Evolutionary conservation across 1,140 invertebrate species (phyloP), one percentile per base, ranked within the genome.

Genomic region (Chrysomallon squamiferum): DNA sequence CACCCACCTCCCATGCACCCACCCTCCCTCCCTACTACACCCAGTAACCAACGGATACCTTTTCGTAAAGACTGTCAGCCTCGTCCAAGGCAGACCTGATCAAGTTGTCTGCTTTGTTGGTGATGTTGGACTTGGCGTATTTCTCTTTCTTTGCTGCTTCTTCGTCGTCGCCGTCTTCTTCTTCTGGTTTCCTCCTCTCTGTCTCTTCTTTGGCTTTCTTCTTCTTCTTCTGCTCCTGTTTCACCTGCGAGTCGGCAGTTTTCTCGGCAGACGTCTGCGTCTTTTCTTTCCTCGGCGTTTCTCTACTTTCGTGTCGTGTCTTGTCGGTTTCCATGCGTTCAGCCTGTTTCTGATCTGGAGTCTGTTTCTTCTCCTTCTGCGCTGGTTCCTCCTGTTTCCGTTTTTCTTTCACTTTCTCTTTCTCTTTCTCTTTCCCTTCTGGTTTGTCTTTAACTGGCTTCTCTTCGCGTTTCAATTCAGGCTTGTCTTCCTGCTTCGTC

Each of bases 21-120:
- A n/a, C n/a, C n/a, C n/a, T n/a, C n/a, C n/a, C n/a, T n/a, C n/a
- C n/a, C n/a, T n/a, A n/a, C n/a, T n/a, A n/a, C n/a, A n/a, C n/a
- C n/a, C n/a, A n/a, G n/a, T n/a, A n/a, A n/a, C n/a, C n/a, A n/a
- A n/a, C n/a, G n/a, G n/a, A n/a, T 65, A 79, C 77, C 62, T 73
- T 57, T 54, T 73, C 58, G 11, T 71, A 43, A 9, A 70, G 58
- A 29, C 62, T 61, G 59, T 79, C 77, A 15, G 72, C 77, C 35
- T 69, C 60, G 62, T 79, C 77, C 3, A 79, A 60, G 29, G 67
- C 22, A 4, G 69, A 45, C 33, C 66, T 66, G 22, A 77, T 73
- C 29, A 62, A 56, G 52, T 58, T 70, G 62, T 79, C 77, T 13
- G 29, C 69, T 29, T 63, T 52, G 45, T 71, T 79, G 13, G 78